Conservation (phyloP, 2,113 vertebrate genomes). For the Panurus biarmicus region DNA sequence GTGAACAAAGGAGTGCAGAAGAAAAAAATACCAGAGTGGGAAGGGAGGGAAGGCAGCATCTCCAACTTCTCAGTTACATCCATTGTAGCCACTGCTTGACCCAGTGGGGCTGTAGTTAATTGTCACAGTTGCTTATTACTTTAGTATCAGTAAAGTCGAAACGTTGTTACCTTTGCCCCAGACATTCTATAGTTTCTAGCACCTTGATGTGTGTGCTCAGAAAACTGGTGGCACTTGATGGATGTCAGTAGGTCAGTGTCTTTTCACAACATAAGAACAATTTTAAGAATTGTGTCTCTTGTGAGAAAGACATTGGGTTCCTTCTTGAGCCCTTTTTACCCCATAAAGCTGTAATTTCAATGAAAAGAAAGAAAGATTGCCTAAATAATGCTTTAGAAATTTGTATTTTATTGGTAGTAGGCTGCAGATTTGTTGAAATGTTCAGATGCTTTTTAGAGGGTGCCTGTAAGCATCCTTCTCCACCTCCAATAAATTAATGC, state of each 20-base stretch:
- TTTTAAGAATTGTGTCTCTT: not conserved
- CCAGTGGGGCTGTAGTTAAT: not conserved
- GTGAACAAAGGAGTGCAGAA: constrained; percentile 32
- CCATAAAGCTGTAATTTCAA: not conserved
- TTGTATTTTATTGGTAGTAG: not conserved
- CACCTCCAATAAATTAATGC: not conserved
- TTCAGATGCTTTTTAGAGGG: not conserved
- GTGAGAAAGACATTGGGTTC: not conserved
- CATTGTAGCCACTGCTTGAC: not conserved
- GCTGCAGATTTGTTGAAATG: not conserved
- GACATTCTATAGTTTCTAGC: not conserved
- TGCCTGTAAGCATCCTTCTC: not conserved
- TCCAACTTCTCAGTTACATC: not conserved
- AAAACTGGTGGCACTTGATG: not conserved
- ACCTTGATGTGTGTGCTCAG: not conserved
- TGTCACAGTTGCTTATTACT: not conserved
- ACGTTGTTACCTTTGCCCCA: not conserved
- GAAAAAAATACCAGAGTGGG: not conserved
- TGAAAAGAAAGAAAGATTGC: not conserved
- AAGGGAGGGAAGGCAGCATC: not conserved
- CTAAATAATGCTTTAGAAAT: not conserved
- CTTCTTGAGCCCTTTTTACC: not conserved
- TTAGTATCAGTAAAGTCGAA: not conserved
- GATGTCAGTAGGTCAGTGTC: not conserved
- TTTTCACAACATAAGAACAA: not conserved